Base-by-base conservation (phyloP, 2,888 invertebrate genomes). In the Microctonus aethiopoides region DNA sequence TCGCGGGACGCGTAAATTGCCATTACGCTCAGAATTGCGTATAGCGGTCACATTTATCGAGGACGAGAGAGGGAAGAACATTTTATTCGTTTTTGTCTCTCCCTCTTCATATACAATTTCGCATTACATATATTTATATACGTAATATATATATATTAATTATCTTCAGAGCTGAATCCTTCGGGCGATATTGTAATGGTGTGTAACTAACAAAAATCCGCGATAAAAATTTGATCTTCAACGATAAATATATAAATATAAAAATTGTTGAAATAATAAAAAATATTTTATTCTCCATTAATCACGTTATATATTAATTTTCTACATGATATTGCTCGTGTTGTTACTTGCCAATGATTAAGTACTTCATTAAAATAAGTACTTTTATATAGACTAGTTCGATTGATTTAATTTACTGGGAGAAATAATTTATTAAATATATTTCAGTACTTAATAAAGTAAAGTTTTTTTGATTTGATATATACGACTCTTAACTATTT, bases 1-100 rank as follows among this genome's bases (percentile, higher is more conserved):
- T 80, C 84, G 74, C 76, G 86, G 85, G 86, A 83, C 77, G 81
- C 84, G 86, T 86, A 86, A 86, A 85, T 86, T 86, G 83, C 84
- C 82, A 84, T 85, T 84, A 84, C 80, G 78, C 79, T 74, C 69
- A 70, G 71, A 71, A 74, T 71, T 68, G 70, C 66, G 72, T 65
- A 63, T 70, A 68, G 39, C 32, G 26, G 54, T 39, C 46, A 61
- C 59, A 69, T 67, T 69, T 64, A 34, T 56, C 34, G 32, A 24
- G 52, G 16, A 34, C 34, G 64, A 72, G 70, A 67, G 69, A 68
- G 70, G 66, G 63, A 69, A 73, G 65, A 70, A 62, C 67, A 67
- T 70, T 60, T 57, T 51, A n/a, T 61, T 64, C 60, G 67, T 66
- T 64, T 70, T 56, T 51, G 16, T 65, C 41, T 65, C 56, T 68